Percentiles rank a stretch among this genome's conserved stretches.
These are phyloP conservation scores for Karalla daura DNA, from an alignment of 2,797 vertebrate genomes.

Conservation along the genomic window DNA sequence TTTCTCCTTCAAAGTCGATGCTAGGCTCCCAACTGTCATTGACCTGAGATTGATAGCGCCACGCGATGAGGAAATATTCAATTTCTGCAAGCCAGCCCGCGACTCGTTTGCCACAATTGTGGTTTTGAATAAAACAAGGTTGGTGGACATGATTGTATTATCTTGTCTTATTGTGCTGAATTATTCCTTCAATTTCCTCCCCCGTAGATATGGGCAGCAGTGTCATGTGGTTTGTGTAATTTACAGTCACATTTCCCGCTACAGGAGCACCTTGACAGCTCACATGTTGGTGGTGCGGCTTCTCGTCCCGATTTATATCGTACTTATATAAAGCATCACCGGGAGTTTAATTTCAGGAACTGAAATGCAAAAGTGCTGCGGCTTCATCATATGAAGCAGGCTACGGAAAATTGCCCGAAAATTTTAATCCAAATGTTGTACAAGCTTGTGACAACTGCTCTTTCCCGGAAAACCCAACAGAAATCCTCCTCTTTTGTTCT, in stretches of 20 bases:
- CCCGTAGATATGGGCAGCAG: not conserved
- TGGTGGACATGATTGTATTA: slow-evolving; percentile 22
- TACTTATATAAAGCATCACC: slow-evolving; percentile 17
- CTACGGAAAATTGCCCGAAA: slow-evolving; percentile 54
- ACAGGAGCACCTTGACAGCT: slow-evolving; percentile 6
- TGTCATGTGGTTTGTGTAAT: slow-evolving; percentile 19
- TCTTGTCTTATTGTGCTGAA: slow-evolving; percentile 31
- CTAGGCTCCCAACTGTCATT: slow-evolving; percentile 36
- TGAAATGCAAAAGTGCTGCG: slow-evolving; percentile 30
- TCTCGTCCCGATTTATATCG: slow-evolving; percentile 29
- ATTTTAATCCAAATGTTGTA: slow-evolving; percentile 56
- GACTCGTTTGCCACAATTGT: slow-evolving; percentile 8
- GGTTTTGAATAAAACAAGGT: slow-evolving; percentile 29
- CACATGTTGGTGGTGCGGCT: slow-evolving; percentile 10
- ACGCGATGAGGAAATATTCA: slow-evolving; percentile 20
- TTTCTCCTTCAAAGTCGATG: slow-evolving; percentile 19
- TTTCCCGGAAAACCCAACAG: not conserved
- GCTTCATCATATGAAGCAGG: slow-evolving; percentile 43
- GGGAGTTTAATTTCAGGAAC: slow-evolving; percentile 35
- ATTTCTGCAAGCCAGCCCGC: slow-evolving; percentile 16
- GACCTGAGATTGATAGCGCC: slow-evolving; percentile 18
- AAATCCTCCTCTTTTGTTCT: slow-evolving; percentile 8
- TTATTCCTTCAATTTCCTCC: slow-evolving; percentile 27
- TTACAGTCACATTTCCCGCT: not conserved
- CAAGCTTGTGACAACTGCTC: slow-evolving; percentile 16